These are phyloP conservation scores for Pteruthius melanotis DNA, from an alignment of 2,113 vertebrate species.

Conservation along the genomic window DNA sequence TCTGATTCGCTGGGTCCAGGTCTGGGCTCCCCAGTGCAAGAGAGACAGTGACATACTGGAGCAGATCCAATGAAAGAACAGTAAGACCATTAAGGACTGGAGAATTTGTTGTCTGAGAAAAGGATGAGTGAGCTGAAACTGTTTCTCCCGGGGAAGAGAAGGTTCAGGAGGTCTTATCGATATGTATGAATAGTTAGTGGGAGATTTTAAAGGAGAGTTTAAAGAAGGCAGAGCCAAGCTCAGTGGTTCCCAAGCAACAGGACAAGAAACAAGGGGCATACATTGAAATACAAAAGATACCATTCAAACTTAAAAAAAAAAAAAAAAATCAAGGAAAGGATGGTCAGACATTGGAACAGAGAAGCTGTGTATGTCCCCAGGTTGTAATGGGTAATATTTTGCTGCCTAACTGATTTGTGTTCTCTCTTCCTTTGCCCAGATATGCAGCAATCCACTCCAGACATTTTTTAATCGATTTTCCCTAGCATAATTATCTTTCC, in stretches of 20 bases:
- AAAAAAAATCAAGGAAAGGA: too few relatives aligned
- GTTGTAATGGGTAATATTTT: neutral
- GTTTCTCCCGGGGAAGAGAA: neutral
- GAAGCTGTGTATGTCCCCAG: neutral
- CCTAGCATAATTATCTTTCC: neutral
- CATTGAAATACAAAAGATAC: neutral
- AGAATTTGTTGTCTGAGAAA: neutral
- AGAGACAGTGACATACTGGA: neutral
- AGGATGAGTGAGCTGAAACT: neutral
- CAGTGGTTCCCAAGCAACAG: neutral
- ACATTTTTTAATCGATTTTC: fast-evolving
- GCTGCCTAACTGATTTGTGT: neutral
- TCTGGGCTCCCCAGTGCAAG: neutral
- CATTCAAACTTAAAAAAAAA: neutral
- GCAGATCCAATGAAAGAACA: neutral
- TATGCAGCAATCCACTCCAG: neutral
- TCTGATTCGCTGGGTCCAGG: neutral
- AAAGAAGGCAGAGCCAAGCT: neutral
- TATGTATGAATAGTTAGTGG: neutral
- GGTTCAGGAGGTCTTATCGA: neutral
- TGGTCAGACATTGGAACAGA: neutral
- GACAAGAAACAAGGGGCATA: neutral
- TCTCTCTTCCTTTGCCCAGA: neutral
- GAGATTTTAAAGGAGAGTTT: neutral
- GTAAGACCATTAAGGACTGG: too few relatives aligned